Conservation (phyloP, 2,113 vertebrate genomes). For the Channa maculata region DNA sequence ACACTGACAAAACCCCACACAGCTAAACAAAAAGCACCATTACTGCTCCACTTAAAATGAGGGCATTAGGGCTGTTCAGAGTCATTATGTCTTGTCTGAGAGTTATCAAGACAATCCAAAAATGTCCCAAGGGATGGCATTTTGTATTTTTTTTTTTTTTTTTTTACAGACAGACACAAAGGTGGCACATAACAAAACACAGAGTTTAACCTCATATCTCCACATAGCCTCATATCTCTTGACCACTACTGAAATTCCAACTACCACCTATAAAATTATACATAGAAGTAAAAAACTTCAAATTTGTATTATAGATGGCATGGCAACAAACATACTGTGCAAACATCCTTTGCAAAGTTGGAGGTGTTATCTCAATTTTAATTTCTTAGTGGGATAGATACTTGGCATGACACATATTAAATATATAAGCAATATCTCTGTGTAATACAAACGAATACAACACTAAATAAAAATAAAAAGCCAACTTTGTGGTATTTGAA, state of each 20-base stretch:
- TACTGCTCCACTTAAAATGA: conserved; percentile 42
- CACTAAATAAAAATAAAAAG: not conserved
- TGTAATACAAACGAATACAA: too few species aligned
- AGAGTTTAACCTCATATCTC: too few species aligned
- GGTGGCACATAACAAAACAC: too few species aligned
- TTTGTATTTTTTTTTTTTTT: not conserved
- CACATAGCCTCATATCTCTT: too few species aligned
- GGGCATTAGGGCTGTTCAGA: conserved; percentile 19
- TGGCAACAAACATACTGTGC: too few species aligned
- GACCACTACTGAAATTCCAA: too few species aligned
- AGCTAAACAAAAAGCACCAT: conserved; percentile 52
- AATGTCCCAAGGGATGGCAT: not conserved
- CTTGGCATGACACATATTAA: not conserved
- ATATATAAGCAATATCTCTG: too few species aligned
- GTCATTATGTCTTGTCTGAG: conserved; percentile 2
- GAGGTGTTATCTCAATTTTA: not conserved
- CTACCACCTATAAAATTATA: too few species aligned
- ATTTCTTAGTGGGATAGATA: not conserved
- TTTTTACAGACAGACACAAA: too few species aligned
- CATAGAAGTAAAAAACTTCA: too few species aligned
- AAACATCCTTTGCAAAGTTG: too few species aligned
- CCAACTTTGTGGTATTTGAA: not conserved
- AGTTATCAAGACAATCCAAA: conserved; percentile 3
- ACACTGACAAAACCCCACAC: conserved; percentile 50
- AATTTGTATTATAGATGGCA: too few species aligned